phyloP scores from a whole-genome alignment of 2,113 vertebrate species.

The Prunella himalayana region DNA sequence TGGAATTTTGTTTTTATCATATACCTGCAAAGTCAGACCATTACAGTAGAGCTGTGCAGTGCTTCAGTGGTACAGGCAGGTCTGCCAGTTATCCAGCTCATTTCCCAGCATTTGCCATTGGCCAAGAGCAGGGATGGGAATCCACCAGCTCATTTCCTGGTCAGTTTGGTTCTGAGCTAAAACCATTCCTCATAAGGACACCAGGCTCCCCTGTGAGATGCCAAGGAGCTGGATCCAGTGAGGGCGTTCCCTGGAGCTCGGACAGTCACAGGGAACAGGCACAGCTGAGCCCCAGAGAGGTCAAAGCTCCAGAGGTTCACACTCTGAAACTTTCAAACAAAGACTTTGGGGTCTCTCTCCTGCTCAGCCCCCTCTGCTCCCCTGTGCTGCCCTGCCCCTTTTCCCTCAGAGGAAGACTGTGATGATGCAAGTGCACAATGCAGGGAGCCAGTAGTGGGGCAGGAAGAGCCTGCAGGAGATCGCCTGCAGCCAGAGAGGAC shows the following conservation, averaged over 20 bases:
- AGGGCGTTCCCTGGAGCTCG: neutral
- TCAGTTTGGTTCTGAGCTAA: neutral
- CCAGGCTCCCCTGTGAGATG: neutral
- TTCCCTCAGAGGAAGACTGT: slow-evolving; percentile 8
- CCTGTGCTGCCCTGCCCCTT: neutral
- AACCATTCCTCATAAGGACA: neutral
- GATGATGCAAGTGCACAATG: slow-evolving; percentile 65
- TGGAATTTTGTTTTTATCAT: neutral
- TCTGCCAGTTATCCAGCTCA: neutral
- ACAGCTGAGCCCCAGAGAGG: neutral
- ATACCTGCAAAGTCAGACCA: neutral
- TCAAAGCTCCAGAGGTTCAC: neutral
- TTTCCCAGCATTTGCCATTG: neutral
- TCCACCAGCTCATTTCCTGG: neutral
- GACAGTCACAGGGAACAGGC: neutral
- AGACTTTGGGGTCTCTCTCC: neutral
- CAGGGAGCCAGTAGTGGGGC: slow-evolving; percentile 47
- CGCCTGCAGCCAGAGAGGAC: slow-evolving; percentile 70
- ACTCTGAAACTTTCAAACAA: neutral
- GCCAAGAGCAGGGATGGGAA: neutral
- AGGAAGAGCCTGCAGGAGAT: slow-evolving; percentile 52
- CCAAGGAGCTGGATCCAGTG: neutral
- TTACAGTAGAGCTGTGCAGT: neutral
- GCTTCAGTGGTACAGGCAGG: neutral
- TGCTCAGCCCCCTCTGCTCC: neutral